Conservation (phyloP, 2,113 vertebrate species). For the Pleuronectes platessa region DNA sequence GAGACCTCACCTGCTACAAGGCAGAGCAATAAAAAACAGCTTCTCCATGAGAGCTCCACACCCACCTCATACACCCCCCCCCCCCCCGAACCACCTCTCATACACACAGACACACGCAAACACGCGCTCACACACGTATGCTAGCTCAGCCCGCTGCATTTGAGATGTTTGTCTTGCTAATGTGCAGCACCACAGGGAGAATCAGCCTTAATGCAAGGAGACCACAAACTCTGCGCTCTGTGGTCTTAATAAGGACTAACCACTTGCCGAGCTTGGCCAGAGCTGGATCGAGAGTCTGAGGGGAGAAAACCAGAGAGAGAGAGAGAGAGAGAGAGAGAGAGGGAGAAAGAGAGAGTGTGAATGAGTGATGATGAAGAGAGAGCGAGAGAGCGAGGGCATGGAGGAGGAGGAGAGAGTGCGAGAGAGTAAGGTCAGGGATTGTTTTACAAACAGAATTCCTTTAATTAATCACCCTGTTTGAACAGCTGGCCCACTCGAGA, state of each 20-base stretch:
- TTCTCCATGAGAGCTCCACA: conserved; percentile 20
- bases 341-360: conserved; percentile 58
- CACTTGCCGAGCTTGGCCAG: conserved; percentile 44
- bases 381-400: conserved; percentile 12
- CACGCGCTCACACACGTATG: conserved; percentile 10
- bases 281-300: conserved; percentile 38
- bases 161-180: conserved; percentile 80
- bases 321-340: conserved; percentile 41
- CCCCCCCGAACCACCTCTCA: background rate
- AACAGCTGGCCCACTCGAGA: conserved; percentile 92
- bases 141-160: conserved; percentile 51
- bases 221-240: conserved; percentile 59
- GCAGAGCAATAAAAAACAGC: conserved; percentile 66
- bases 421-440: conserved; percentile 80
- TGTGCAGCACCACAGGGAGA: conserved; percentile 74
- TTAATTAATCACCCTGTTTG: conserved; percentile 99
- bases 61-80: background rate
- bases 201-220: conserved; percentile 71
- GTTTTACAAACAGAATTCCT: conserved; percentile 97
- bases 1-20: conserved; percentile 82
- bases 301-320: conserved; percentile 35
- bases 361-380: conserved; percentile 58
- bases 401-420: conserved; percentile 50
- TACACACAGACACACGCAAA: conserved; percentile 23
- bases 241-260: conserved; percentile 70